Conservation (phyloP, 2,113 vertebrate species). For the Malurus cyaneus region DNA sequence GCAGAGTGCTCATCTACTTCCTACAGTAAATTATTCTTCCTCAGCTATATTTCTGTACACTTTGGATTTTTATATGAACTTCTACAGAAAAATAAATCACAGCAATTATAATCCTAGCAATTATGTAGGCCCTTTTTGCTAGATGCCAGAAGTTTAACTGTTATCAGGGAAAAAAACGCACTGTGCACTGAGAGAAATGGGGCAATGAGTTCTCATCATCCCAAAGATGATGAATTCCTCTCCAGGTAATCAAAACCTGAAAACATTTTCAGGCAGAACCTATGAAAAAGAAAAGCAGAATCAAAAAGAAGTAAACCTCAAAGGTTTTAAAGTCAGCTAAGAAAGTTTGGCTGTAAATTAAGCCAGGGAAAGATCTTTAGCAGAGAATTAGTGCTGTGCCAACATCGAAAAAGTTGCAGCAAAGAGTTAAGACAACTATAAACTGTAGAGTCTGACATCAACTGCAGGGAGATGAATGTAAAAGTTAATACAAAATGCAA, state of each 20-base stretch:
- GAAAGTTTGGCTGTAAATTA: not conserved
- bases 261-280: not conserved
- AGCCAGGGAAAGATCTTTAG: not conserved
- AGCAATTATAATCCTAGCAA: not conserved
- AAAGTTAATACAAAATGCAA: slow-evolving; percentile 2
- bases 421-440: not conserved
- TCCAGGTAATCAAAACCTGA: slow-evolving; percentile 9
- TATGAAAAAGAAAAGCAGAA: not conserved
- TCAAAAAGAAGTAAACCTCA: not conserved
- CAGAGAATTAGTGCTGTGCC: not conserved
- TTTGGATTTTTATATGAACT: not conserved
- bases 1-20: not conserved
- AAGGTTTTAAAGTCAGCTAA: not conserved
- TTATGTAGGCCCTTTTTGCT: not conserved
- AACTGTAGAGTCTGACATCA: not conserved
- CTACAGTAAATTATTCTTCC: not conserved
- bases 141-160: not conserved
- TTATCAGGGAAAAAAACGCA: not conserved
- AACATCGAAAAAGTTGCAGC: not conserved
- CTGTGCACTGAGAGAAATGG: not conserved
- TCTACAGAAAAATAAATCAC: not conserved
- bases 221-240: not conserved
- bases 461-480: not conserved
- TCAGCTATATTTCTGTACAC: not conserved
- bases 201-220: not conserved